Percentiles rank a stretch among this genome's conserved stretches.
These are phyloP conservation scores for Silvanus unidentatus DNA, from an alignment of 2,888 invertebrate genomes.

Conservation along the genomic window DNA sequence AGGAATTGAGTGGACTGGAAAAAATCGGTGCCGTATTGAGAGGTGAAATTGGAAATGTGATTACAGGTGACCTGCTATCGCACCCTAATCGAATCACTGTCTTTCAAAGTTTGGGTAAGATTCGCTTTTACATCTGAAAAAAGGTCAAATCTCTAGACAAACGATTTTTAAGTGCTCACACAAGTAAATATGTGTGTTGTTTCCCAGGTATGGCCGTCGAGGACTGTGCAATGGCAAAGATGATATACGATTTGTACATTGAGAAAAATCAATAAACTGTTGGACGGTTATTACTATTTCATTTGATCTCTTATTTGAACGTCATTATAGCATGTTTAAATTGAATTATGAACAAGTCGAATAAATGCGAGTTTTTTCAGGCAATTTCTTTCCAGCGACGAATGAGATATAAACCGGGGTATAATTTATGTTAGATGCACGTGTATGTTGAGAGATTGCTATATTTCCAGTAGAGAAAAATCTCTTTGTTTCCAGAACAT, in stretches of 20 bases:
- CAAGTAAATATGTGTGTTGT: too few species aligned
- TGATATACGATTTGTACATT: constrained; percentile 42
- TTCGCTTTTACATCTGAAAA: neutral
- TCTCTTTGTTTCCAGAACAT: too few species aligned
- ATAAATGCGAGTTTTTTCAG: too few species aligned
- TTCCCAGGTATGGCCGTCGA: constrained; percentile 58
- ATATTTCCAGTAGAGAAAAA: too few species aligned
- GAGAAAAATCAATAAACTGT: constrained; percentile 3
- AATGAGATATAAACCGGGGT: too few species aligned
- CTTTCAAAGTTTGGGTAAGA: constrained; percentile 60
- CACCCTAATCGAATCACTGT: constrained; percentile 46
- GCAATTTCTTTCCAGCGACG: too few species aligned
- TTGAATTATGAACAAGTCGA: too few species aligned
- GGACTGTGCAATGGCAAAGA: constrained; percentile 55
- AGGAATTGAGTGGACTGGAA: constrained; percentile 49
- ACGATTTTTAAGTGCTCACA: too few species aligned
- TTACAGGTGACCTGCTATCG: constrained; percentile 39
- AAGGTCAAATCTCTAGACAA: constrained; percentile 5
- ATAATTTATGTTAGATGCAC: too few species aligned
- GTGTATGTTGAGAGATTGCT: too few species aligned
- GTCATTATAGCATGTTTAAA: too few species aligned
- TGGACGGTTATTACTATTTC: neutral
- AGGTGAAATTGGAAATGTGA: constrained; percentile 54
- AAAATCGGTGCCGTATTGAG: constrained; percentile 47
- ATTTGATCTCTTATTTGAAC: too few species aligned